Evolutionary conservation across 2,888 invertebrate species (phyloP).

Genomic region (Drepana falcataria): DNA sequence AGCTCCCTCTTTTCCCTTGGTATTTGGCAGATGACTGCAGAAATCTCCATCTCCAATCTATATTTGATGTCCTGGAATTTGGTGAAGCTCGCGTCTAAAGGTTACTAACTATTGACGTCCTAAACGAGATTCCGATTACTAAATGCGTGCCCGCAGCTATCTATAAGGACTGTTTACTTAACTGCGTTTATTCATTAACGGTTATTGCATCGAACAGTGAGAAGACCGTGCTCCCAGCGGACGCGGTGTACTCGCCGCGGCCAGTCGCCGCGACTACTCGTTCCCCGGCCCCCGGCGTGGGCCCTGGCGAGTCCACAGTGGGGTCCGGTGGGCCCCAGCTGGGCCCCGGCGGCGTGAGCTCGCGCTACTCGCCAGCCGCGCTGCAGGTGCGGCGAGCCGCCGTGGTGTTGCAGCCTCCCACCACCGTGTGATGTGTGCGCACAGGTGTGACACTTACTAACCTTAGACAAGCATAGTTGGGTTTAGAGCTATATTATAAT

Average conservation of each 20-base stretch:
- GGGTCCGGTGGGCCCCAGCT: slow-evolving; percentile 85
- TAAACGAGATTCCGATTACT: no score
- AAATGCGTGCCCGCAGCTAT: no score
- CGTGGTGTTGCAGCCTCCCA: slow-evolving; percentile 92
- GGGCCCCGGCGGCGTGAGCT: slow-evolving; percentile 80
- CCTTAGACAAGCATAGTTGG: slow-evolving; percentile 5
- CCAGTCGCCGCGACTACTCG: slow-evolving; percentile 25
- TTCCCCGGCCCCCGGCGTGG: slow-evolving; percentile 76
- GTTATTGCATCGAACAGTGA: slow-evolving; percentile 36
- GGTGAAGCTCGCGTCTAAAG: no score
- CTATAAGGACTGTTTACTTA: no score
- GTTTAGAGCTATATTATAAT: no score
- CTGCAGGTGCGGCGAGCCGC: slow-evolving; percentile 93
- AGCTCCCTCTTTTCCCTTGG: no score
- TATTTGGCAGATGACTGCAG: no score
- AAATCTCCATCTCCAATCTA: no score
- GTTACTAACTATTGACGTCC: no score
- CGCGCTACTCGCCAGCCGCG: slow-evolving; percentile 86
- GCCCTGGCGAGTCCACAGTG: slow-evolving; percentile 46
- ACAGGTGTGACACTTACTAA: slow-evolving; percentile 40
- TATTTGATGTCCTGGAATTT: no score
- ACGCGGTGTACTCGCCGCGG: slow-evolving; percentile 85
- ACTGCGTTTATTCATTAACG: no score
- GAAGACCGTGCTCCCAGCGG: slow-evolving; percentile 83
- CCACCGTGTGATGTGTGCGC: slow-evolving; percentile 78